Evolutionary conservation across 2,113 vertebrate species (phyloP).

Genomic region (Paedocypris sp.): DNA sequence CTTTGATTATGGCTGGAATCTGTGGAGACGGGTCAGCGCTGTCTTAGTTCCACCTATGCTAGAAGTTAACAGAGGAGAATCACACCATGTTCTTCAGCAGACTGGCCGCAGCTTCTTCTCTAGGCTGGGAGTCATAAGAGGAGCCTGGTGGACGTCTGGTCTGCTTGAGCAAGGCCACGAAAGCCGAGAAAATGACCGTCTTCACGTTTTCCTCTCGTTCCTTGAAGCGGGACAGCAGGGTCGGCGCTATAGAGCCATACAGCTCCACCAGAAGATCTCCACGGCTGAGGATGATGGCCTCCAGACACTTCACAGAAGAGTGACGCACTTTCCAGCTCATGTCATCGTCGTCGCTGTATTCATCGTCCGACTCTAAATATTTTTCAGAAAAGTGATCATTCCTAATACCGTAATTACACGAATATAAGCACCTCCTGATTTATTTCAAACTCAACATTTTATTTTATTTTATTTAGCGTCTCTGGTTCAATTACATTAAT

Average conservation of each 20-base stretch:
- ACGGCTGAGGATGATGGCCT: slow-evolving; percentile 70
- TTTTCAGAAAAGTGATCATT: background rate
- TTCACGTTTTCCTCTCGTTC: slow-evolving; percentile 90
- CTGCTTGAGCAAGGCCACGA: slow-evolving; percentile 74
- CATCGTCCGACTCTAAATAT: slow-evolving; percentile 74
- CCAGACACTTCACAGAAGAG: slow-evolving; percentile 80
- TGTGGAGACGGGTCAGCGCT: slow-evolving; percentile 36
- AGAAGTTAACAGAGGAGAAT: background rate
- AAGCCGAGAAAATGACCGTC: slow-evolving; percentile 77
- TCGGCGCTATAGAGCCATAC: slow-evolving; percentile 68
- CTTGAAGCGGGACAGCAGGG: slow-evolving; percentile 76
- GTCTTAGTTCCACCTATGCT: background rate
- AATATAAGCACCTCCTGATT: too few relatives aligned
- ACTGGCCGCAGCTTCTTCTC: slow-evolving; percentile 57
- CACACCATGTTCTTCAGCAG: slow-evolving; percentile 75
- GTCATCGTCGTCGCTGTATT: slow-evolving; percentile 86
- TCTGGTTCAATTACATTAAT: too few relatives aligned
- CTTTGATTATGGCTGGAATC: slow-evolving; percentile 79
- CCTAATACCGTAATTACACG: too few relatives aligned
- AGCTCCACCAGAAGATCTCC: slow-evolving; percentile 75
- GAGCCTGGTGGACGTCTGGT: slow-evolving; percentile 56
- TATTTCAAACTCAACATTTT: too few relatives aligned
- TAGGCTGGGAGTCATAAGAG: slow-evolving; percentile 37
- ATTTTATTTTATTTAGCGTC: too few relatives aligned
- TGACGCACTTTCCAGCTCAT: slow-evolving; percentile 95